A percentile compares a stretch with the other conserved stretches of the same genome.
phyloP scores from a whole-genome alignment of 2,888 invertebrate genomes.

The Caenorhabditis wallacei region DNA sequence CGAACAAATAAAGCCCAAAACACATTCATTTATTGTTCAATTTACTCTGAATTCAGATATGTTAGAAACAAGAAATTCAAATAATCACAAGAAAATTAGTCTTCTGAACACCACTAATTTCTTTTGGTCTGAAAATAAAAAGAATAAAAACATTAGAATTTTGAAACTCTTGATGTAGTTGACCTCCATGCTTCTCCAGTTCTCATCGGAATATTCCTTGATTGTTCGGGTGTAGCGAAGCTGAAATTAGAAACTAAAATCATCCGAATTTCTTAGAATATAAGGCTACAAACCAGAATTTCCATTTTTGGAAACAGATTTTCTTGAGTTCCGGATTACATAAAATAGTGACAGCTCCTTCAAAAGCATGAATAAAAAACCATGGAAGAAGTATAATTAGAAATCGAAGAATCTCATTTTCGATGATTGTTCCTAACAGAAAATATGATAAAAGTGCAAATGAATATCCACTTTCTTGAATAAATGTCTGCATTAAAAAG shows the following conservation, averaged over 20 bases:
- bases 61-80: not conserved
- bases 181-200: conserved; percentile 42
- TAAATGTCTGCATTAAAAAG: conserved; percentile 38
- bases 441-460: conserved; percentile 33
- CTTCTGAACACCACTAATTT: not conserved
- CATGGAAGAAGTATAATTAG: conserved; percentile 41
- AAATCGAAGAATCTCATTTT: conserved; percentile 34
- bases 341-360: conserved; percentile 43
- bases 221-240: conserved; percentile 5
- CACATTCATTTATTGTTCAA: not conserved
- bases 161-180: conserved; percentile 30
- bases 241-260: conserved; percentile 17
- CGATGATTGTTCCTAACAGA: conserved; percentile 26
- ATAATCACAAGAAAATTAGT: conserved; percentile 3
- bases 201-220: not conserved
- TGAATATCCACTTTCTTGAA: conserved; percentile 34
- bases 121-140: conserved; percentile 11
- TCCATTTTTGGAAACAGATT: conserved; percentile 40
- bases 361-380: conserved; percentile 44
- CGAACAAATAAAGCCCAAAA: not conserved
- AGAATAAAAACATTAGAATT: conserved; percentile 17
- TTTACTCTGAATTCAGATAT: not conserved
- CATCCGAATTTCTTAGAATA: not conserved
- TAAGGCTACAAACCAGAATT: conserved; percentile 16
- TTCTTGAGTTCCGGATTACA: conserved; percentile 49